Percentiles rank a stretch among this genome's conserved stretches.
phyloP scores from a whole-genome alignment of 2,797 vertebrate genomes.

The Sebastes flavidus region DNA sequence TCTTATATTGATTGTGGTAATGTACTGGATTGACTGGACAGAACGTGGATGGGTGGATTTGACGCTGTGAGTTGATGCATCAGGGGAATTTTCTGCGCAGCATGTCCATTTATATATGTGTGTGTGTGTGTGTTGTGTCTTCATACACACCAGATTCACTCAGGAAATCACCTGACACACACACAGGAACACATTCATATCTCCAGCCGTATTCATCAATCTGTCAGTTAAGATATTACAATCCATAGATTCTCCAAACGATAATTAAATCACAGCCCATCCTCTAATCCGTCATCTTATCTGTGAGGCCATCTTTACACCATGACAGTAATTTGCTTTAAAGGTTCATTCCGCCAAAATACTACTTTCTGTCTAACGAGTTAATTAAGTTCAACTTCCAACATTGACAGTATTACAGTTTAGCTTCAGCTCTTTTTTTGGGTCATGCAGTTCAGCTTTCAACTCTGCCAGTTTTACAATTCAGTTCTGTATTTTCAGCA shows the following conservation, averaged over 20 bases:
- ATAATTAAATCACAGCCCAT: slow-evolving; percentile 31
- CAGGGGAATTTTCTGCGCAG: neutral
- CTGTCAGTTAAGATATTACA: no score
- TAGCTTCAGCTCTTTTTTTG: no score
- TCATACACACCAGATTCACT: slow-evolving; percentile 85
- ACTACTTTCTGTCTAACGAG: no score
- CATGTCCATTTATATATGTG: neutral
- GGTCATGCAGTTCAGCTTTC: no score
- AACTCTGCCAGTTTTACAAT: no score
- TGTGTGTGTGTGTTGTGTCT: slow-evolving; percentile 64
- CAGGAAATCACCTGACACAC: slow-evolving; percentile 86
- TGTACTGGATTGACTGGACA: slow-evolving; percentile 48
- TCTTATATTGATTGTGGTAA: slow-evolving; percentile 57
- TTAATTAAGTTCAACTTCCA: no score
- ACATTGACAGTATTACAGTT: no score
- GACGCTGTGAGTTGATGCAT: slow-evolving; percentile 16
- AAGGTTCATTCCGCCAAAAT: no score
- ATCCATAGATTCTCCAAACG: neutral
- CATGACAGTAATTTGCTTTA: neutral
- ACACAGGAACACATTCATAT: neutral
- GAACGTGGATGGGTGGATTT: slow-evolving; percentile 13
- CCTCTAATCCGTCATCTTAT: slow-evolving; percentile 39
- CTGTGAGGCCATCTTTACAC: neutral
- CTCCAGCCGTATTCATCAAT: no score
- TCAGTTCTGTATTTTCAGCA: no score